phyloP scores from a whole-genome alignment of 1,140 invertebrate genomes.

The Yoshiicerus persimilis region DNA sequence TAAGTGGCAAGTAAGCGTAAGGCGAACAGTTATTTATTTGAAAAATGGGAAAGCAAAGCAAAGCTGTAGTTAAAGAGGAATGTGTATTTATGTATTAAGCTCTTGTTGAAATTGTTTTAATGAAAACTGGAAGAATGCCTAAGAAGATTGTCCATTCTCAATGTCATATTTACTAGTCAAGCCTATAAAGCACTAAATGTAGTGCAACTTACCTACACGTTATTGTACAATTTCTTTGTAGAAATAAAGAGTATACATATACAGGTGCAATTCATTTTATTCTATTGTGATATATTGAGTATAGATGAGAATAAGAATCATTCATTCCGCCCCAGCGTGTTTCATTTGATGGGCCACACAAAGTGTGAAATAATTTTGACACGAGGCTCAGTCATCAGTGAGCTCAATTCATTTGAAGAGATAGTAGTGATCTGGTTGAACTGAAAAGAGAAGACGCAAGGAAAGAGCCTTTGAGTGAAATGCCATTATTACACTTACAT shows the following conservation, averaged over 20 bases:
- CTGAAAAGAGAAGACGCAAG: neutral
- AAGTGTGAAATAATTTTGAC: constrained; percentile 38
- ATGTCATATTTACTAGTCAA: too few species aligned
- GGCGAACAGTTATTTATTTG: neutral
- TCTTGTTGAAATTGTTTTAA: neutral
- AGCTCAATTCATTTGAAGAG: neutral
- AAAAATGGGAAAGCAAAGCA: neutral
- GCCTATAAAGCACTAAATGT: too few species aligned
- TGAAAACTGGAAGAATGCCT: neutral
- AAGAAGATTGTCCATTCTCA: too few species aligned
- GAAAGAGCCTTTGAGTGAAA: too few species aligned
- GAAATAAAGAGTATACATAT: too few species aligned
- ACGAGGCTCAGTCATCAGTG: constrained; percentile 27
- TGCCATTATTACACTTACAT: neutral
- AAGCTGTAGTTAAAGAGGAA: neutral
- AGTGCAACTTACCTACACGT: too few species aligned
- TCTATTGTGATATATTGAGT: neutral
- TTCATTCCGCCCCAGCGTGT: neutral
- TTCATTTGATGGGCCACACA: constrained; percentile 38
- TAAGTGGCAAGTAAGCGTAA: neutral
- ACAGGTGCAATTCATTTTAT: neutral
- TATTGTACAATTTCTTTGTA: too few species aligned
- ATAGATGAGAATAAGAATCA: neutral
- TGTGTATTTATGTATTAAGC: neutral
- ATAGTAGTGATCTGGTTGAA: neutral